A percentile compares a stretch with the other conserved stretches of the same genome.
These are phyloP conservation scores for Drosophila guanche DNA, from an alignment of 1,140 invertebrate species.

Conservation along the genomic window DNA sequence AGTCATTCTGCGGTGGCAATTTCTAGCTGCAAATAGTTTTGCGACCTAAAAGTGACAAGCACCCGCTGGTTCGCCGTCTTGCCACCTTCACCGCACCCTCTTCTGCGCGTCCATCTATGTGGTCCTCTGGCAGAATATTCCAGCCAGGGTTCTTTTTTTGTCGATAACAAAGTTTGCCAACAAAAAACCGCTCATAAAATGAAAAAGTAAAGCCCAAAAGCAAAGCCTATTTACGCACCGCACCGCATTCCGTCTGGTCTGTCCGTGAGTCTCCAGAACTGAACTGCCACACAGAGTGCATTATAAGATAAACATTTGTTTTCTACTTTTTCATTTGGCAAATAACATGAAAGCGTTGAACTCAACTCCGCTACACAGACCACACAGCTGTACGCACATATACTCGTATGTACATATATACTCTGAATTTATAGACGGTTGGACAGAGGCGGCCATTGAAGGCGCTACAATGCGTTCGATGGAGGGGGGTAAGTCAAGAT, in stretches of 20 bases:
- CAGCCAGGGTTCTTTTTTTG: constrained; percentile 19
- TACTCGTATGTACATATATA: constrained; percentile 1
- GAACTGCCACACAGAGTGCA: constrained; percentile 54
- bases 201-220: constrained; percentile 72
- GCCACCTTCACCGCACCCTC: background rate
- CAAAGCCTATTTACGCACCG: constrained; percentile 74
- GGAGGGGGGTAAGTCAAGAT: too few relatives aligned
- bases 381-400: constrained; percentile 21
- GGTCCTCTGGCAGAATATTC: constrained; percentile 2
- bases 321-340: constrained; percentile 78
- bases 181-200: constrained; percentile 63
- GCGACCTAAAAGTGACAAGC: constrained; percentile 72
- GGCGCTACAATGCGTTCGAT: constrained; percentile 1
- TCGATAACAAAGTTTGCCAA: constrained; percentile 75
- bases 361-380: constrained; percentile 55
- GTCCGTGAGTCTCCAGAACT: constrained; percentile 32
- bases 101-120: background rate
- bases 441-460: constrained; percentile 6
- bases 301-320: constrained; percentile 78
- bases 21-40: constrained; percentile 70
- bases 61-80: too few relatives aligned
- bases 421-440: constrained; percentile 5
- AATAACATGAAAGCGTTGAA: constrained; percentile 78
- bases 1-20: constrained; percentile 24
- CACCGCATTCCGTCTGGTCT: too few relatives aligned